A percentile compares a stretch with the other conserved stretches of the same genome.
These are phyloP conservation scores for Anorthoa munda DNA, from an alignment of 2,888 invertebrate species.

Conservation along the genomic window DNA sequence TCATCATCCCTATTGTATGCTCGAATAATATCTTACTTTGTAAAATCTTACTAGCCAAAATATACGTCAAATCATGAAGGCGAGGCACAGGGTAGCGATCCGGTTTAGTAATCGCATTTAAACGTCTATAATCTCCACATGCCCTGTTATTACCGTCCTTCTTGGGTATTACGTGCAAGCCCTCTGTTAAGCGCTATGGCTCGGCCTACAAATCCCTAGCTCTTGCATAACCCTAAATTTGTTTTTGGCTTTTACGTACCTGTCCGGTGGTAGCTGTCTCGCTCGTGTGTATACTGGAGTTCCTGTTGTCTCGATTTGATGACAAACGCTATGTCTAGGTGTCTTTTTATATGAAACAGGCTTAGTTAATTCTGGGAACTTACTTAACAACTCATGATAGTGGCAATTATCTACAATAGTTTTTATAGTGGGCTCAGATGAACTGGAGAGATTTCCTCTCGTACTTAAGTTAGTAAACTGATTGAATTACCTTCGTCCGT, in stretches of 20 bases:
- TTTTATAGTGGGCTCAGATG: neutral
- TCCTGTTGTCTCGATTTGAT: neutral
- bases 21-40: no score
- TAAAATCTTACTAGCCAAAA: no score
- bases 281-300: neutral
- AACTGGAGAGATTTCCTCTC: neutral
- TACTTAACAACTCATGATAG: neutral
- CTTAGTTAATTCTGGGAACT: neutral
- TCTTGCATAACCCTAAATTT: neutral
- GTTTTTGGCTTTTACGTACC: neutral
- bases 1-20: no score
- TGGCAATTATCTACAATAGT: neutral
- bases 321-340: neutral
- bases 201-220: neutral
- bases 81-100: no score
- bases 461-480: neutral
- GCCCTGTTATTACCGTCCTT: neutral
- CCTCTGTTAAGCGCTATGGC: neutral
- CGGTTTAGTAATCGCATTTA: no score
- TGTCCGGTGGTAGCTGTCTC: constrained; percentile 2
- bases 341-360: neutral
- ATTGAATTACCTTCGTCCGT: neutral
- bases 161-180: neutral
- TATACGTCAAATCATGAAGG: no score
- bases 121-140: no score